Base-by-base conservation (phyloP, 92 coral and sea anemone species). In the Porites rus region DNA sequence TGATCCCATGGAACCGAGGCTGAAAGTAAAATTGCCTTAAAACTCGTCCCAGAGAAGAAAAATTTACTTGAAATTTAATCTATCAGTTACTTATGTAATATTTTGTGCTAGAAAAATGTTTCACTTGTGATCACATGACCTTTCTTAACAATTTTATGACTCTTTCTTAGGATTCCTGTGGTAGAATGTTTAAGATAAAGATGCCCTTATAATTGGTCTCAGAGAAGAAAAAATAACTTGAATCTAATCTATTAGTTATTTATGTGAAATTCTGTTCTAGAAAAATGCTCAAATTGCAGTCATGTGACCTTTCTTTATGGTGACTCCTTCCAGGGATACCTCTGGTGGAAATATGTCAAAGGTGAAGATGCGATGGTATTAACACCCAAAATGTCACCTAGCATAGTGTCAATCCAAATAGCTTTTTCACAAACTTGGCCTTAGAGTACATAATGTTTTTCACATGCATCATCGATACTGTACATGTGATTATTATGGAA, bases 1-100 rank as follows among this genome's bases (percentile, higher is more conserved):
- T 19, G 77, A 51, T 79, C 51, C 58, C 91, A 88, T 88, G 80
- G 74, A 83, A 89, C 78, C 88, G 22, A 71, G 43, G 91, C 94
- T 85, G 76, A 85, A 51, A 21, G 58, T 72, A 10, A 84, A 74
- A 84, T 59, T 59, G 74, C 82, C 74, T 77, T 18, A 51, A 60
- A 72, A 52, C n/a, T 77, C 4, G 43, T 10, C 63, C 53, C 24
- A 67, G 65, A 16, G 52, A 65, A 22, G 50, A 85, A 22, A 77
- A 51, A 64, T 65, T 17, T 17, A 85, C 51, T 21, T 54, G 38
- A 38, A 51, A 51, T 65, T 28, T 66, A 28, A 19, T 80, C 16
- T 77, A 60, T 60, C 24, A 31, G 38, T 75, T 20, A 20, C 64
- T 8, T 75, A 52, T 52, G 62, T n/a, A 10, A 20, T 51, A 19